Conservation (phyloP, 2,888 invertebrate genomes). For the Netelia inedita region DNA sequence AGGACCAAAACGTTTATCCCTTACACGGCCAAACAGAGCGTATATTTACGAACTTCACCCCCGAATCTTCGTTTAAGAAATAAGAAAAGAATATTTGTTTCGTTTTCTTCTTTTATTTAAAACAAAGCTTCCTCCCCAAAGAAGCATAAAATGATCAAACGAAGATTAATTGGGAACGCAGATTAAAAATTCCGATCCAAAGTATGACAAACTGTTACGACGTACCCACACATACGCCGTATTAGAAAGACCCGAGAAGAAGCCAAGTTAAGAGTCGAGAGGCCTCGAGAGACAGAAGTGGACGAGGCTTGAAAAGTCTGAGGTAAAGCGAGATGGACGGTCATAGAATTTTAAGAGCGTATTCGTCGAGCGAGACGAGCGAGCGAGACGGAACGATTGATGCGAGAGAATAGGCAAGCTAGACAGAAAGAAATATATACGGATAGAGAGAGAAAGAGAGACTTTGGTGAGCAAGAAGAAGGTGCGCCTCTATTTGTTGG, state of each 20-base stretch:
- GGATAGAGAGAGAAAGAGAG: conserved; percentile 9
- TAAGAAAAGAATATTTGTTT: not conserved
- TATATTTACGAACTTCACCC: no score
- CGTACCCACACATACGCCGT: not conserved
- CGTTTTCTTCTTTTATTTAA: not conserved
- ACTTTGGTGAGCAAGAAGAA: conserved; percentile 40
- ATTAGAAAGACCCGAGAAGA: conserved; percentile 33
- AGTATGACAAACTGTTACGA: conserved; percentile 50
- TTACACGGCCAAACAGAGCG: no score
- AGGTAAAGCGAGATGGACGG: conserved; percentile 30
- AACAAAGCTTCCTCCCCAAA: conserved; percentile 17
- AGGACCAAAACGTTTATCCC: no score
- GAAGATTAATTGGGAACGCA: conserved; percentile 14
- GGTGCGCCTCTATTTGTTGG: conserved; percentile 57
- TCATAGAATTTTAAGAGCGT: conserved; percentile 40
- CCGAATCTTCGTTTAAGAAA: no score
- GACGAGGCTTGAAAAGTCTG: conserved; percentile 25
- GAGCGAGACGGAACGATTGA: not conserved
- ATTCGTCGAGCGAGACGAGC: conserved; percentile 15
- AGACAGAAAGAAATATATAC: conserved; percentile 2
- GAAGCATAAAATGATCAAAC: conserved; percentile 4
- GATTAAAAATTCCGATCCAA: conserved; percentile 54
- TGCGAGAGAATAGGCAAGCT: not conserved
- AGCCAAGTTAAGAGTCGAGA: conserved; percentile 22
- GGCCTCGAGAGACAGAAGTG: conserved; percentile 44